Evolutionary conservation across 2,797 vertebrate species (phyloP).

Genomic region (Chaetodon trifasciatus): DNA sequence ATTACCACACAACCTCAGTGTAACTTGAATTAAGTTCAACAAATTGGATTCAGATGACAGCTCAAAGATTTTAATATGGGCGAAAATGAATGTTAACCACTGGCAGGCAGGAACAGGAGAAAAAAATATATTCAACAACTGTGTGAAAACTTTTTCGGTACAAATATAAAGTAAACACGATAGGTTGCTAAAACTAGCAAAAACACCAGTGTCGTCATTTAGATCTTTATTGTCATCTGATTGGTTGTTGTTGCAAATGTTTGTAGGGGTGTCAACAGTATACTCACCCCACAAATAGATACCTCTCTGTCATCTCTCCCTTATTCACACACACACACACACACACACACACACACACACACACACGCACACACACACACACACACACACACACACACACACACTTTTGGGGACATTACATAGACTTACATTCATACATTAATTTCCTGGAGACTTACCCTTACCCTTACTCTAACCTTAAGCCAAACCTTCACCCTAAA

Average conservation of each 20-base stretch:
- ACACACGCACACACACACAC: conserved; percentile 9
- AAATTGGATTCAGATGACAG: too few relatives aligned
- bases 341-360: conserved; percentile 26
- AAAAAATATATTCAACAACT: not conserved
- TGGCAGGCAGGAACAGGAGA: not conserved
- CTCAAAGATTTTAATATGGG: not conserved
- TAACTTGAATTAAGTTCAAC: too few relatives aligned
- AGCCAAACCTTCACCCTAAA: too few relatives aligned
- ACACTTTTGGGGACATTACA: not conserved
- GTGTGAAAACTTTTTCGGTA: not conserved
- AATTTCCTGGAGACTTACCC: too few relatives aligned
- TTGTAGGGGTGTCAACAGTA: conserved; percentile 20
- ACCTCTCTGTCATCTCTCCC: not conserved
- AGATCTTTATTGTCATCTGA: not conserved
- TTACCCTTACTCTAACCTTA: too few relatives aligned
- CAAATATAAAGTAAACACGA: not conserved
- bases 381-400: conserved; percentile 27
- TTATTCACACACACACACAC: not conserved
- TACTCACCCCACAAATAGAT: conserved; percentile 23
- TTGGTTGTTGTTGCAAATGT: not conserved
- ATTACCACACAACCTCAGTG: not conserved
- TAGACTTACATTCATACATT: too few relatives aligned
- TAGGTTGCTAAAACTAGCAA: not conserved
- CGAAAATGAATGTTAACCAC: not conserved
- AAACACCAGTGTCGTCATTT: not conserved